Percentiles rank a stretch among this genome's conserved stretches.
These are phyloP conservation scores for Hormiphora californensis DNA, from an alignment of 37 sponge, comb jelly and placozoan genomes.

Conservation along the genomic window DNA sequence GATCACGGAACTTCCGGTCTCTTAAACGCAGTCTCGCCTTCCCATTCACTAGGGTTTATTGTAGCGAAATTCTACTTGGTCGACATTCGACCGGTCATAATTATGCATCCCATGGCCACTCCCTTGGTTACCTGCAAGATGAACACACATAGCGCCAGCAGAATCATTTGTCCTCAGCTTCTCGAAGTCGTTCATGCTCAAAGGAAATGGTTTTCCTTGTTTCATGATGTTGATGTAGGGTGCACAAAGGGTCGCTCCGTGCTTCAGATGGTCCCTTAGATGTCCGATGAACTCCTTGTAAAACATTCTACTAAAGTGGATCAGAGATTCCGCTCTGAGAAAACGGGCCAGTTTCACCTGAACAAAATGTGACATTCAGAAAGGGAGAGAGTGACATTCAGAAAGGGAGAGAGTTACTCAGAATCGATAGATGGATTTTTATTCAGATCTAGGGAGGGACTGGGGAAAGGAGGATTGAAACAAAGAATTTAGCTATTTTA, in stretches of 20 bases:
- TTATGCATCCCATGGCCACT: too few relatives aligned
- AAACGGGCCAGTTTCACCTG: conserved; percentile 43
- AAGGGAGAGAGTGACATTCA: too few relatives aligned
- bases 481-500: too few relatives aligned
- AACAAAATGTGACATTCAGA: too few relatives aligned
- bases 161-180: conserved; percentile 47
- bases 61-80: too few relatives aligned
- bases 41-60: too few relatives aligned
- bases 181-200: conserved; percentile 29
- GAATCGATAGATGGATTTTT: too few relatives aligned
- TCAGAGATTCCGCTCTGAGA: background rate
- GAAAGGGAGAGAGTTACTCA: too few relatives aligned
- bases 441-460: too few relatives aligned
- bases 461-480: too few relatives aligned
- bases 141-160: conserved; percentile 38
- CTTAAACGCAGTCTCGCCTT: too few relatives aligned
- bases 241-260: conserved; percentile 7
- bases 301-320: background rate
- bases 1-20: background rate
- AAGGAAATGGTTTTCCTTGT: conserved; percentile 10
- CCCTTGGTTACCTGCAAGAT: conserved; percentile 15
- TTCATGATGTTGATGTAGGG: conserved; percentile 15
- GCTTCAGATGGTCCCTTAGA: conserved; percentile 34
- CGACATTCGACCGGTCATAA: too few relatives aligned
- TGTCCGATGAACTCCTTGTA: conserved; percentile 23